Evolutionary conservation across 2,888 invertebrate species (phyloP).

Genomic region (Drosophila engyochracea): DNA sequence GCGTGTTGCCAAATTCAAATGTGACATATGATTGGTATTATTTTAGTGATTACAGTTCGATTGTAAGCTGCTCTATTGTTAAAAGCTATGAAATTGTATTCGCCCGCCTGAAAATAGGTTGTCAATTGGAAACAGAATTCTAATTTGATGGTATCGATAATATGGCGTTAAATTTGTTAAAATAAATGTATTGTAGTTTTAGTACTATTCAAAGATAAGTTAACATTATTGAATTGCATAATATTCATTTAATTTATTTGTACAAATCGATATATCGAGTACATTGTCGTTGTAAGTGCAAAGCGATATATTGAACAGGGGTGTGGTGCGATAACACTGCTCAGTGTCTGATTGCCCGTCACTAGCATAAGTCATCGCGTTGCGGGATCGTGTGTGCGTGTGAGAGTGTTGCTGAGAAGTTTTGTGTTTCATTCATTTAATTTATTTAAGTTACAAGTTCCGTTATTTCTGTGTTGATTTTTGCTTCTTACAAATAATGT

Average conservation of each 20-base stretch:
- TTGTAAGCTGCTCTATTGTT: not conserved
- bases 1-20: not conserved
- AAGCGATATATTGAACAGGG: constrained; percentile 32
- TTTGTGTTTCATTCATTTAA: constrained; percentile 67
- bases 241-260: not conserved
- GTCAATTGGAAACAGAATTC: not conserved
- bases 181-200: not conserved
- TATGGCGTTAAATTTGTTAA: not conserved
- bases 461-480: constrained; percentile 62
- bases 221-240: not conserved
- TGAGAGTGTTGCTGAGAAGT: constrained; percentile 46
- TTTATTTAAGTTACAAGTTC: constrained; percentile 63
- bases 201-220: not conserved
- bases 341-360: constrained; percentile 42
- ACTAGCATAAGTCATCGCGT: constrained; percentile 71
- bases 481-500: constrained; percentile 65
- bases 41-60: not conserved
- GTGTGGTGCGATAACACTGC: constrained; percentile 58
- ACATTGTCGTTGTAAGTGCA: not conserved
- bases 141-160: not conserved
- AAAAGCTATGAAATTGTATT: not conserved
- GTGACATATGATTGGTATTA: not conserved
- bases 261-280: constrained; percentile 26
- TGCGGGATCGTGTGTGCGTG: constrained; percentile 65
- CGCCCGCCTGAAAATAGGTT: not conserved